Base-by-base conservation (phyloP, 2,888 invertebrate genomes). In the Matsumyia berberina region DNA sequence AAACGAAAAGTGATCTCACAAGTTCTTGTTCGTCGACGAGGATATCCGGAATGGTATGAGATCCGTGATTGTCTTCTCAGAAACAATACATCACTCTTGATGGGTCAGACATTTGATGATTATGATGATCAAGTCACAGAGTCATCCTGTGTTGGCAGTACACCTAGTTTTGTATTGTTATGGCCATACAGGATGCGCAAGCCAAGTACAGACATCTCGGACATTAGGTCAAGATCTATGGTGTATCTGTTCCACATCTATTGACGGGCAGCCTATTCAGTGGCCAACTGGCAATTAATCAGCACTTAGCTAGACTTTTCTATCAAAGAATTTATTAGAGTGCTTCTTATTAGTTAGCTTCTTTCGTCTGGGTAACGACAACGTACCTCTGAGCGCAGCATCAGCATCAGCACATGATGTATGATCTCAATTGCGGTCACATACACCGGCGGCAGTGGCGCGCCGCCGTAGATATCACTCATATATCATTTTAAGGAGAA, bases 271-370 rank as follows among this genome's bases (percentile, higher is more conserved):
- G 62, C 24, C 33, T 31, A 70, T 77, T 77, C 77, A 70, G 74
- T 80, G 64, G 37, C 46, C 74, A 53, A 70, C 74, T 79, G 44
- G 80, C 74, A 85, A 80, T 85, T 85, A 85, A 85, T 85, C 85
- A 80, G 80, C 85, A 74, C 85, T 79, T 66, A 42, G 58, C 53
- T 42, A 62, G 62, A 72, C 80, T 80, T 85, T 85, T 74, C 79
- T 64, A 74, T 74, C 44, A 64, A 80, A 53, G 85, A 85, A 85
- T 80, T 85, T 80, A 73, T 80, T 64, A 80, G 80, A 85, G 31
- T 69, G 64, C 62, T 55, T 83, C 55, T 69, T 79, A 70, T 77
- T 62, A 69, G 62, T 69, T 49, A 24, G 31, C 49, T 67, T n/a
- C 19, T 62, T 70, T 66, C 51, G 29, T 24, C 53, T 58, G 29